These are phyloP conservation scores for Phoenicopterus ruber DNA, from an alignment of 2,113 vertebrate species.

Conservation along the genomic window DNA sequence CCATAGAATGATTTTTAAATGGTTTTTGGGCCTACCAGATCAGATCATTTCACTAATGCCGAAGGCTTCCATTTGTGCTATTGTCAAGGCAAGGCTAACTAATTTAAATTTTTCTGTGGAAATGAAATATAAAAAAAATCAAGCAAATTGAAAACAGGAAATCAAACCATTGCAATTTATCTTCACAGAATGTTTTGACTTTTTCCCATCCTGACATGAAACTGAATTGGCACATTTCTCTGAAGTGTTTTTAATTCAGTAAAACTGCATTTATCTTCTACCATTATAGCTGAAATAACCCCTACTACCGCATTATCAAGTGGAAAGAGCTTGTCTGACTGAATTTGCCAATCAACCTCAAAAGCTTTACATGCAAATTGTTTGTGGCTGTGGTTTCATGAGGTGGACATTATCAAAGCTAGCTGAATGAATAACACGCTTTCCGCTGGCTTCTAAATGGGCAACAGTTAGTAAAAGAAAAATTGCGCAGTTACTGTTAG, in stretches of 20 bases:
- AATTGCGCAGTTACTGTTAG: background rate
- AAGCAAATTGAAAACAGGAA: background rate
- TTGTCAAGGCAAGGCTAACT: background rate
- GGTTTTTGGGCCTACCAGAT: background rate
- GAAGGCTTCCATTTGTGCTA: background rate
- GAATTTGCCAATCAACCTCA: background rate
- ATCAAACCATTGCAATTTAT: background rate
- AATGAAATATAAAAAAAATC: background rate
- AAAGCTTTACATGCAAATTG: background rate
- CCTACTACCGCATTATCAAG: background rate
- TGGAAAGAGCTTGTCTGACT: background rate
- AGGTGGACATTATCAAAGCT: background rate
- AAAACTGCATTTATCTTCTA: background rate
- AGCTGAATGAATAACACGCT: background rate
- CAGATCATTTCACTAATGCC: background rate
- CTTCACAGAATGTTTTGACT: background rate
- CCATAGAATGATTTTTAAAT: background rate
- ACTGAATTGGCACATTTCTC: background rate
- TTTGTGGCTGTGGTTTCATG: background rate
- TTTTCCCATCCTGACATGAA: background rate
- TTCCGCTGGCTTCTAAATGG: background rate
- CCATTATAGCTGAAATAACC: background rate
- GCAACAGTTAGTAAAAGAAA: background rate
- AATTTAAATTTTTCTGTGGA: background rate
- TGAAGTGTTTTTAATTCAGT: background rate